A percentile compares a stretch with the other conserved stretches of the same genome.
Evolutionary conservation across 2,113 vertebrate genomes (phyloP).

Genomic region (Labeo rohita): DNA sequence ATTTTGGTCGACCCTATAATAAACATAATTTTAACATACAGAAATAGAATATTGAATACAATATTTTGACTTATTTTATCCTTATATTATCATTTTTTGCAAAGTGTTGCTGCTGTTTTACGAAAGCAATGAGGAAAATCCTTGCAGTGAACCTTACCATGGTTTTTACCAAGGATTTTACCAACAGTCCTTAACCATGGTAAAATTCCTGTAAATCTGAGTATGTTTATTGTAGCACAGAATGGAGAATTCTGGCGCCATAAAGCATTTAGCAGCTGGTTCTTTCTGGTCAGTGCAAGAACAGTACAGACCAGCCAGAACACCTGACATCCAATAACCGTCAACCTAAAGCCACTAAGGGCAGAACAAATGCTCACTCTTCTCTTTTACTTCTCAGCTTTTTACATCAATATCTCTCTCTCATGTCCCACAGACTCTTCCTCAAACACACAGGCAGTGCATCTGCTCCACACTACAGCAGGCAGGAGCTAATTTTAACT

Average conservation of each 20-base stretch:
- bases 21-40: too few relatives aligned
- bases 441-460: background rate
- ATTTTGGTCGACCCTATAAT: too few relatives aligned
- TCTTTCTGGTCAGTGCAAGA: background rate
- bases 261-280: background rate
- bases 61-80: too few relatives aligned
- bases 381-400: background rate
- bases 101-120: too few relatives aligned
- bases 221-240: background rate
- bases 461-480: constrained; percentile 18
- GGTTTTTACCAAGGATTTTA: too few relatives aligned
- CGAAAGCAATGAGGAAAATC: too few relatives aligned
- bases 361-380: background rate
- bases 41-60: too few relatives aligned
- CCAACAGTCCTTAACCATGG: too few relatives aligned
- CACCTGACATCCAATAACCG: background rate
- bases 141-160: too few relatives aligned
- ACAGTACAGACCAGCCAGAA: background rate
- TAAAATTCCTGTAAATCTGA: background rate
- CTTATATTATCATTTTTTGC: too few relatives aligned
- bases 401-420: background rate
- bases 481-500: constrained; percentile 23
- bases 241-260: background rate
- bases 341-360: background rate
- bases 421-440: background rate